These are phyloP conservation scores for Acromyrmex heyeri DNA, from an alignment of 1,140 invertebrate genomes.

Conservation along the genomic window DNA sequence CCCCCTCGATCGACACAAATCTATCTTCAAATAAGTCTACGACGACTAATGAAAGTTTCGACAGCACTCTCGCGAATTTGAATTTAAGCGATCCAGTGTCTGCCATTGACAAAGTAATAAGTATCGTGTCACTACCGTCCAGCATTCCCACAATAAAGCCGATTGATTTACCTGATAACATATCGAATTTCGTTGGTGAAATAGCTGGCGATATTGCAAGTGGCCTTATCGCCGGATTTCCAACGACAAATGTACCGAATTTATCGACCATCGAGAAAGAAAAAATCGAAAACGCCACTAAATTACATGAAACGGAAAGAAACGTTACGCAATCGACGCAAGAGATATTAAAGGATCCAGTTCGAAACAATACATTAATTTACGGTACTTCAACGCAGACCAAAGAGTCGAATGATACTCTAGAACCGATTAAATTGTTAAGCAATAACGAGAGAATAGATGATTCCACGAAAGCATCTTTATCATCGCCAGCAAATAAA, in stretches of 20 bases:
- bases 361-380: constrained; percentile 19
- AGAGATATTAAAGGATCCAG: background rate
- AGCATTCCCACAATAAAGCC: constrained; percentile 63
- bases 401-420: background rate
- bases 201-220: constrained; percentile 77
- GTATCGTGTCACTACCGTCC: constrained; percentile 64
- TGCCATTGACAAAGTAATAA: constrained; percentile 78
- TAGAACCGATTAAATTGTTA: background rate
- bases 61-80: constrained; percentile 1
- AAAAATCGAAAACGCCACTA: constrained; percentile 72
- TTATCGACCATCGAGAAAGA: constrained; percentile 30
- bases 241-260: constrained; percentile 28
- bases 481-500: background rate
- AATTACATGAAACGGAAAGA: background rate
- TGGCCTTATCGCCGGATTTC: constrained; percentile 81
- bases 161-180: constrained; percentile 71
- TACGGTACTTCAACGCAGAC: background rate
- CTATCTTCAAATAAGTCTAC: background rate
- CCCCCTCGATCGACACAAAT: background rate
- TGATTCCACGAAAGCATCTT: background rate
- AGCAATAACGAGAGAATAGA: background rate
- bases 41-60: background rate
- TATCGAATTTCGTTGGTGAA: constrained; percentile 46
- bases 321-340: constrained; percentile 14
- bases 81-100: constrained; percentile 73